phyloP scores from a whole-genome alignment of 1,140 invertebrate genomes.

The Atta cephalotes region DNA sequence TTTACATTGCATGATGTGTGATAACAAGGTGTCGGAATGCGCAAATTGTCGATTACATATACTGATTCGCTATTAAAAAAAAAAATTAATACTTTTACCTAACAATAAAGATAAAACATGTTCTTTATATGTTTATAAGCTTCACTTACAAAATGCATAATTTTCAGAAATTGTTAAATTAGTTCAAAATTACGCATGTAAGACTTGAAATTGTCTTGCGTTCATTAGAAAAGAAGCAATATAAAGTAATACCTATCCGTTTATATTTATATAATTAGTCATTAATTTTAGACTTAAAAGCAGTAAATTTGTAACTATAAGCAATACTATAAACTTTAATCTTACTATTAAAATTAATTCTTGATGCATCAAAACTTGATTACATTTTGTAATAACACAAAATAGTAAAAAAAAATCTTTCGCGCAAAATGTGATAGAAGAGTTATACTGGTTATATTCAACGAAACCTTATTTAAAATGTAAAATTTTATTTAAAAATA shows the following conservation, averaged over 20 bases:
- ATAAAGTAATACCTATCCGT: background rate
- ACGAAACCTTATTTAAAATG: background rate
- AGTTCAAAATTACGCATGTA: background rate
- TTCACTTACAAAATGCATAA: constrained; percentile 26
- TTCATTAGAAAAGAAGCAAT: background rate
- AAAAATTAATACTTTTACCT: background rate
- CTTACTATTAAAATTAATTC: background rate
- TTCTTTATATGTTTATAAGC: constrained; percentile 14
- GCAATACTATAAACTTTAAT: background rate
- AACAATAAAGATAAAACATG: constrained; percentile 7
- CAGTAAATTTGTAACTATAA: background rate
- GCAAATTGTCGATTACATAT: constrained; percentile 10
- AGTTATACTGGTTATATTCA: background rate
- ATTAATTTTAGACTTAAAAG: constrained; percentile 2
- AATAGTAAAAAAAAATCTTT: background rate
- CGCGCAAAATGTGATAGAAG: background rate
- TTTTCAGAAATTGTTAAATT: background rate
- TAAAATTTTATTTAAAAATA: background rate
- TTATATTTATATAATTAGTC: background rate
- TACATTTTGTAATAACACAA: background rate
- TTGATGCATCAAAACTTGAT: constrained; percentile 19
- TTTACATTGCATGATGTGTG: constrained; percentile 44
- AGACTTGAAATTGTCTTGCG: background rate
- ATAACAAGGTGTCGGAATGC: constrained; percentile 15
- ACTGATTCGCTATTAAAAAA: constrained; percentile 4